Percentiles rank a stretch among this genome's conserved stretches.
phyloP scores from a whole-genome alignment of 2,797 vertebrate species.

The Sebastolobus alascanus region DNA sequence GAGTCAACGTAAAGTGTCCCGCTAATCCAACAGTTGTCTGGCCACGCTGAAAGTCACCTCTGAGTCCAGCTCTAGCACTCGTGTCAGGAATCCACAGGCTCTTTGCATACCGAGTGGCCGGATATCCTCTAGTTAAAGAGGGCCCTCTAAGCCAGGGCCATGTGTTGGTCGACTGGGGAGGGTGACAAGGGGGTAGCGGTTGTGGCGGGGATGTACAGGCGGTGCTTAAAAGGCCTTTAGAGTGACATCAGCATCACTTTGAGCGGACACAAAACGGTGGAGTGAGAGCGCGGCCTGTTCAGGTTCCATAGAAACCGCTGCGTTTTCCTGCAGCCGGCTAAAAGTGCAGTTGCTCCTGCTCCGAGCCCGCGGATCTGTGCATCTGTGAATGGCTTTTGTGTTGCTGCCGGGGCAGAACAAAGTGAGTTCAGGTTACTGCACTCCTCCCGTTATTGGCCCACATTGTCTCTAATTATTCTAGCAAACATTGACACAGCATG shows the following conservation, averaged over 20 bases:
- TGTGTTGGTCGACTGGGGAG: constrained; percentile 71
- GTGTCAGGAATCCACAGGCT: constrained; percentile 80
- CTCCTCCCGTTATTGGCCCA: constrained; percentile 77
- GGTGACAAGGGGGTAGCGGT: constrained; percentile 50
- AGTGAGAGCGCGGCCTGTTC: constrained; percentile 17
- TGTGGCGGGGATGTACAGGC: constrained; percentile 61
- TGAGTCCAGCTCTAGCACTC: constrained; percentile 72
- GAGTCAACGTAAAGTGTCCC: constrained; percentile 71
- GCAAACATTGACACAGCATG: constrained; percentile 84
- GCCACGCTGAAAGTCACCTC: constrained; percentile 80
- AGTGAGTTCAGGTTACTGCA: constrained; percentile 82
- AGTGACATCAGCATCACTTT: constrained; percentile 74
- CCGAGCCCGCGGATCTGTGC: constrained; percentile 58
- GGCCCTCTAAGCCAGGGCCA: constrained; percentile 77
- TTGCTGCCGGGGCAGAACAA: constrained; percentile 77
- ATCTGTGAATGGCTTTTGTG: constrained; percentile 80
- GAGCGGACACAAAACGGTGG: constrained; percentile 31
- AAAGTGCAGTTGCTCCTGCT: constrained; percentile 64
- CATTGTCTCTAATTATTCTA: constrained; percentile 83
- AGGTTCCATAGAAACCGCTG: constrained; percentile 48
- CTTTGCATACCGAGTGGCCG: constrained; percentile 79
- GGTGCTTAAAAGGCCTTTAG: constrained; percentile 63
- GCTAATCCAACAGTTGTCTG: constrained; percentile 83
- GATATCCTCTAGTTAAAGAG: constrained; percentile 85
- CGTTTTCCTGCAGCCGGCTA: constrained; percentile 46